phyloP scores from a whole-genome alignment of 1,140 invertebrate species.

The Drosophila serrata region DNA sequence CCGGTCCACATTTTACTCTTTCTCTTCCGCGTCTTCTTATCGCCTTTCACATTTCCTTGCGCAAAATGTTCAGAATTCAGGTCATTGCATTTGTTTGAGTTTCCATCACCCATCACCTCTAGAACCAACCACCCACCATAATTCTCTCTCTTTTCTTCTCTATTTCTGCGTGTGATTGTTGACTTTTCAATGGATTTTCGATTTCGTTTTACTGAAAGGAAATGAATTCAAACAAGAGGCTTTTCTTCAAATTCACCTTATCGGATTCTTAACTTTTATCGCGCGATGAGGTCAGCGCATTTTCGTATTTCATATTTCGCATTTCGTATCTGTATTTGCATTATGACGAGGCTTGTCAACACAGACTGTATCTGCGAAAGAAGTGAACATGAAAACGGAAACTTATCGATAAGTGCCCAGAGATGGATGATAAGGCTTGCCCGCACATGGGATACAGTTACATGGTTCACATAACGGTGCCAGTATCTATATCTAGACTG shows the following conservation, averaged over 20 bases:
- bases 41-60: constrained; percentile 55
- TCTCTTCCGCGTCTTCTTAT: constrained; percentile 35
- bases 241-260: constrained; percentile 12
- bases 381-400: constrained; percentile 4
- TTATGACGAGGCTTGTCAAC: constrained; percentile 36
- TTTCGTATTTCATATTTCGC: constrained; percentile 13
- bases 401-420: constrained; percentile 42
- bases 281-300: constrained; percentile 19
- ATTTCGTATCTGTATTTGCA: constrained; percentile 41
- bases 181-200: constrained; percentile 58
- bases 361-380: constrained; percentile 16
- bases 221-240: neutral
- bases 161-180: constrained; percentile 37
- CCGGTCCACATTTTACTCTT: constrained; percentile 39
- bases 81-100: constrained; percentile 75
- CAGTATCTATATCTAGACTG: constrained; percentile 25
- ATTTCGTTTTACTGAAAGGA: constrained; percentile 48
- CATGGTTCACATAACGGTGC: constrained; percentile 51
- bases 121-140: constrained; percentile 1
- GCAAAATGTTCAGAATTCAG: constrained; percentile 67
- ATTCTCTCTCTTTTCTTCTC: constrained; percentile 14
- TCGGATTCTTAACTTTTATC: constrained; percentile 21
- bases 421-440: constrained; percentile 52
- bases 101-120: constrained; percentile 21
- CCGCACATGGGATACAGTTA: constrained; percentile 24